Evolutionary conservation across 2,797 vertebrate species (phyloP), one percentile per base, ranked within the genome.

Genomic region (Anguilla megastoma): DNA sequence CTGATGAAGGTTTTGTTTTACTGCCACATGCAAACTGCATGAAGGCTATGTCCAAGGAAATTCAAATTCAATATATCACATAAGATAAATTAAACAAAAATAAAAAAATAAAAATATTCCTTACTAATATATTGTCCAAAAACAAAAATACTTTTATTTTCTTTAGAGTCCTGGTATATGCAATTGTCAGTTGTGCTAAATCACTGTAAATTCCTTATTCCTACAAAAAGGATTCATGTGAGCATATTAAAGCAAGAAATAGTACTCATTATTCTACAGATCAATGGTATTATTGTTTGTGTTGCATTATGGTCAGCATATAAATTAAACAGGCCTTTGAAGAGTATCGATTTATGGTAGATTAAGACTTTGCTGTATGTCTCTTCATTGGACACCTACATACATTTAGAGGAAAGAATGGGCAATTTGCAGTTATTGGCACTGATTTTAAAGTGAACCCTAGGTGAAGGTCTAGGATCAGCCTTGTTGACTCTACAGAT

Each of bases 1-100:
- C 45, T 30, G 80, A 84, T 33, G 24, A 69, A 84, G 45, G 66
- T 71, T 84, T 27, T 10, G 12, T 87, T 87, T 87, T 71, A 30
- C 16, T 71, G 41, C 45, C 16, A n/a, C 12, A 52, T 21, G 45
- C 63, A 82, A 48, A 86, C 12, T 86, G 56, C 4, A 41, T 36
- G 58, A 41, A 24, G 56, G 33, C 45, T 50, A 48, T 7, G 79
- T n/a, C 79, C 45, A 50, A n/a, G 21, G n/a, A 24, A 69, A n/a
- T 69, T n/a, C 45, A 24, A 82, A 82, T 82, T 82, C 79, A 82
- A 82, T 48, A 82, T 50, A 82, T n/a, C 21, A 82, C 21, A 10
- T 48, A 12, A n/a, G 79, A n/a, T 41, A 76, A 76, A 76, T 41
- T 48, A 24, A 82, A 82, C 79, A 82, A 50, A 48, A n/a, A 24